phyloP scores from a whole-genome alignment of 2,797 vertebrate species.

The Pempheris klunzingeri region DNA sequence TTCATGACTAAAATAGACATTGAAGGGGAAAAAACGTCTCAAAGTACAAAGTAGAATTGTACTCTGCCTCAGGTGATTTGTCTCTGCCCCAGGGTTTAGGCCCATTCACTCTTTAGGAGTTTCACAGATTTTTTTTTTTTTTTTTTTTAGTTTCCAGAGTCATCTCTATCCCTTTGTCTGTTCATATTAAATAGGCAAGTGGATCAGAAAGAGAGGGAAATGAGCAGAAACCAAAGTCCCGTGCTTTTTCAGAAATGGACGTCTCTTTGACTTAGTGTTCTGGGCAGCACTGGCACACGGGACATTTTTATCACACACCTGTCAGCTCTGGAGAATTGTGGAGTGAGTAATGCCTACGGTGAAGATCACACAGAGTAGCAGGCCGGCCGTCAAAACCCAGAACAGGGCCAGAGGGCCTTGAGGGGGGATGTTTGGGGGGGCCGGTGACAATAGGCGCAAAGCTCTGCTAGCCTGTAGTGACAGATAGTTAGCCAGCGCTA shows the following conservation, averaged over 20 bases:
- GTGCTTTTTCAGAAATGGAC: conserved; percentile 41
- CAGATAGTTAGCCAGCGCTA: conserved; percentile 55
- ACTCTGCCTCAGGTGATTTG: conserved; percentile 78
- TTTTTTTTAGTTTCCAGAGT: conserved; percentile 48
- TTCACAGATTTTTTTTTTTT: conserved; percentile 50
- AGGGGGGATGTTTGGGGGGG: background rate
- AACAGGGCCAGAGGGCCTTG: conserved; percentile 15
- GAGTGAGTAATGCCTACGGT: conserved; percentile 60
- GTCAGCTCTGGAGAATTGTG: conserved; percentile 57
- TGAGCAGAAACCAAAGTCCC: conserved; percentile 26
- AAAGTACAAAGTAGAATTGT: conserved; percentile 80
- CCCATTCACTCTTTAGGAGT: conserved; percentile 63
- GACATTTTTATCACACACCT: conserved; percentile 69
- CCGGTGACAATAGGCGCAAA: conserved; percentile 31
- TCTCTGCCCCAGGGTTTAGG: conserved; percentile 71
- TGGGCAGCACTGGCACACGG: conserved; percentile 18
- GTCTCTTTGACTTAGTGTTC: conserved; percentile 22
- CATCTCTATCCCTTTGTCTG: conserved; percentile 51
- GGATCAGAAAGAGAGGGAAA: conserved; percentile 30
- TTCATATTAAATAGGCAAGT: conserved; percentile 44
- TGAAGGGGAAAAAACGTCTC: conserved; percentile 56
- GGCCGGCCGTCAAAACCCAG: conserved; percentile 31
- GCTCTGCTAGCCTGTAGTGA: conserved; percentile 53
- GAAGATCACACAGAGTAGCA: conserved; percentile 62
- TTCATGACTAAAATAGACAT: conserved; percentile 83